Base-by-base conservation (phyloP, 2,797 vertebrate genomes). In the Pterois miles region DNA sequence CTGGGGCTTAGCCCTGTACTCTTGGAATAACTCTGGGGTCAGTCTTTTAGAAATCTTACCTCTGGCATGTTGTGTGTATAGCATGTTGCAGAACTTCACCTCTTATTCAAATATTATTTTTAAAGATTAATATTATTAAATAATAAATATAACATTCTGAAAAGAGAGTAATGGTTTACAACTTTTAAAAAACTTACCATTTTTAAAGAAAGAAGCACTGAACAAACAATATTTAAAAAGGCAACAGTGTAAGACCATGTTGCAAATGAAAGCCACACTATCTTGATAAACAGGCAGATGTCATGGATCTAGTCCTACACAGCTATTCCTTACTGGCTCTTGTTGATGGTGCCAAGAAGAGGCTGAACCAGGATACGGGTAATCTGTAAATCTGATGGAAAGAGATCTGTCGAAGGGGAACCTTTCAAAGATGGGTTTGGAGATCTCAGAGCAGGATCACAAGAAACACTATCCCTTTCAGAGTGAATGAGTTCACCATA, bases 301-400 rank as follows among this genome's bases (percentile, higher is more conserved):
- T 68, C 68, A 66, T 46, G 81, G 75, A 83, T 78, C 54, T 31
- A 4, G 56, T 76, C 65, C 22, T 27, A 23, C 62, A 56, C 81
- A 81, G 71, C 62, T 88, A 73, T 25, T 81, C 70, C 62, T 84
- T 36, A 71, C 69, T 73, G 65, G 25, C 74, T 52, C 54, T 53
- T 54, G 74, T 33, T 29, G 65, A 38, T 16, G 64, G 62, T 87
- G 84, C 83, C 75, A 86, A 78, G 71, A 74, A 40, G 76, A 77
- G 64, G 40, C 81, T 14, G 53, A 67, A 76, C 73, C 67, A 53
- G 78, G 82, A 81, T 62, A 59, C 11, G 50, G 18, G 46, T 86
- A 89, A 92, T 92, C 88, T 88, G 70, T 74, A 86, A 70, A 91
- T 89, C 87, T 88, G 80, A 75, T 86, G 86, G 83, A 89, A 85